Percentiles rank a stretch among this genome's conserved stretches.
phyloP scores from a whole-genome alignment of 2,888 invertebrate genomes.

The Quadriops clusia region DNA sequence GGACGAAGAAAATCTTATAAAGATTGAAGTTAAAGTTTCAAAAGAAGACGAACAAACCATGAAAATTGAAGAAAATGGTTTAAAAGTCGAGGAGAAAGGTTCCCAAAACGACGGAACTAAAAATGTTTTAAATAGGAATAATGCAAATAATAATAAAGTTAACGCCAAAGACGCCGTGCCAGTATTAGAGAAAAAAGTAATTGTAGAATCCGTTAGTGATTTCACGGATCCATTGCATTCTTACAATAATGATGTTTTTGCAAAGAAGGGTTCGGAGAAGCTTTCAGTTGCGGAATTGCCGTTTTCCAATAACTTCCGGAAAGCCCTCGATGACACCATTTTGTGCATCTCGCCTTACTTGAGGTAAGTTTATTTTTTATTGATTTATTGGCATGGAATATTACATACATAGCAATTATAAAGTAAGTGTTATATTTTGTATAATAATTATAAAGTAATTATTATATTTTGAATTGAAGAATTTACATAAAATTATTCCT shows the following conservation, averaged over 20 bases:
- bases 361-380: no score
- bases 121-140: constrained; percentile 16
- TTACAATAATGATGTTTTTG: constrained; percentile 22
- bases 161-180: no score
- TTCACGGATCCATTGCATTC: constrained; percentile 71
- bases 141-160: constrained; percentile 11
- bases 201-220: constrained; percentile 52
- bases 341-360: constrained; percentile 81
- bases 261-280: constrained; percentile 29
- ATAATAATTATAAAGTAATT: no score
- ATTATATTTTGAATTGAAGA: no score
- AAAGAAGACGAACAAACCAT: constrained; percentile 2
- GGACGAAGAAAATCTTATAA: no score
- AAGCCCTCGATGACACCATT: constrained; percentile 60
- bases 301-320: constrained; percentile 56
- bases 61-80: constrained; percentile 9
- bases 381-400: no score
- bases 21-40: constrained; percentile 12
- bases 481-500: no score
- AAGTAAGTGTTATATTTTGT: no score
- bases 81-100: constrained; percentile 13
- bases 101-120: constrained; percentile 20
- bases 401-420: no score
- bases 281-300: constrained; percentile 47
- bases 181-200: constrained; percentile 27